These are phyloP conservation scores for Ooceraea biroi DNA, from an alignment of 1,140 invertebrate species.

Conservation along the genomic window DNA sequence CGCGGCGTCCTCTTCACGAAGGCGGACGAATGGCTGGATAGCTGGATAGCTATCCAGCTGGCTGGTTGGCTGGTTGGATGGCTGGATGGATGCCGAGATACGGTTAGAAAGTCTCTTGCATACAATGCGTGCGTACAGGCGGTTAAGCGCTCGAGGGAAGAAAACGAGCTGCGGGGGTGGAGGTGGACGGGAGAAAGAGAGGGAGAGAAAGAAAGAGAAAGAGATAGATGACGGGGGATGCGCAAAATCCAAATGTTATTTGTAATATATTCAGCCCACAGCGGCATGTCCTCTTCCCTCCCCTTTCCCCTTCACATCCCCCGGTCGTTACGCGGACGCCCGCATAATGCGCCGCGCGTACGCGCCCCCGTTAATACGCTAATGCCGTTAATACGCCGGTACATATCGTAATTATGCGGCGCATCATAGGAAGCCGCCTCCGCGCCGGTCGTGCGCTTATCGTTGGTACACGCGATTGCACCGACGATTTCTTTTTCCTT, in stretches of 20 bases:
- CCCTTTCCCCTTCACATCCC: too few relatives aligned
- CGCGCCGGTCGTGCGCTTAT: constrained; percentile 5
- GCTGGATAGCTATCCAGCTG: not conserved
- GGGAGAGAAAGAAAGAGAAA: constrained; percentile 48
- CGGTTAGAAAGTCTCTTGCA: constrained; percentile 8
- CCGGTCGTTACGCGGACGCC: constrained; percentile 45
- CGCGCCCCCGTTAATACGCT: constrained; percentile 76
- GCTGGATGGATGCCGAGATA: constrained; percentile 61
- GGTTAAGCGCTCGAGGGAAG: constrained; percentile 19
- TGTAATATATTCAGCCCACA: constrained; percentile 77
- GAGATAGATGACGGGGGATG: too few relatives aligned
- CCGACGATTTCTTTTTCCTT: not conserved
- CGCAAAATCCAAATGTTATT: constrained; percentile 79
- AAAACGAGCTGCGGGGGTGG: constrained; percentile 2
- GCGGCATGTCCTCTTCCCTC: too few relatives aligned
- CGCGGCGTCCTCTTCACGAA: constrained; percentile 31
- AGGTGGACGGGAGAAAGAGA: not conserved
- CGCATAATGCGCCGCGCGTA: constrained; percentile 55
- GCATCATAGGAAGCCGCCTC: not conserved
- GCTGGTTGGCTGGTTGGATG: constrained; percentile 64
- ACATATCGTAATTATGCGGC: constrained; percentile 81
- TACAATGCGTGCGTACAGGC: not conserved
- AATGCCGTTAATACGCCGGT: constrained; percentile 75
- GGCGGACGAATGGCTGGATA: constrained; percentile 18
- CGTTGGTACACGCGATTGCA: not conserved